Evolutionary conservation across 37 sponge, comb jelly and placozoan species (phyloP).

Genomic region (Haliclona indistincta): DNA sequence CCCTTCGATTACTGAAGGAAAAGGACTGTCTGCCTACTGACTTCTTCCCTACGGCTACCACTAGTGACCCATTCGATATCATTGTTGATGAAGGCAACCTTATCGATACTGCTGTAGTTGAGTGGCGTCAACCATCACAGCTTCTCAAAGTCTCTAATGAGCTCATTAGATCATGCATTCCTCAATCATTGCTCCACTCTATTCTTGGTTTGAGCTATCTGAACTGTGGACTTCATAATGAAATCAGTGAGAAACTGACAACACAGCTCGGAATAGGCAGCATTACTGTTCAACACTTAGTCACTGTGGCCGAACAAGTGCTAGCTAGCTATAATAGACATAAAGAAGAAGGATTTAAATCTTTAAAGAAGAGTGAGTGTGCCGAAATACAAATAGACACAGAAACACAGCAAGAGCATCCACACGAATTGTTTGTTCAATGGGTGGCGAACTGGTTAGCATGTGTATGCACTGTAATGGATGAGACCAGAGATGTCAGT

Average conservation of each 20-base stretch:
- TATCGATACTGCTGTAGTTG: neutral
- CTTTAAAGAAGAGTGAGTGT: neutral
- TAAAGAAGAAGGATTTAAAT: neutral
- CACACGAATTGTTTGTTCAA: neutral
- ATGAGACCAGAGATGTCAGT: slow-evolving; percentile 8
- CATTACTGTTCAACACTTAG: slow-evolving; percentile 46
- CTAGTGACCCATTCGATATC: neutral
- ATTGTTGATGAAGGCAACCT: neutral
- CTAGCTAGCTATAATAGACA: slow-evolving; percentile 3
- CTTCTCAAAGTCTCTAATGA: slow-evolving; percentile 14
- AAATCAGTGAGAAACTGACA: slow-evolving; percentile 16
- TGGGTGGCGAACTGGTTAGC: slow-evolving; percentile 70
- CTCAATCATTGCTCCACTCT: slow-evolving; percentile 26
- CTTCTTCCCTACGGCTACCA: neutral
- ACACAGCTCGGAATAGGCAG: slow-evolving; percentile 23
- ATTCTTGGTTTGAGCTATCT: slow-evolving; percentile 36
- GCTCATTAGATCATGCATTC: slow-evolving; percentile 30
- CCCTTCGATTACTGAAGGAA: slow-evolving; percentile 36
- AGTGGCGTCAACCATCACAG: slow-evolving; percentile 66
- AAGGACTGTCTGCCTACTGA: slow-evolving; percentile 47
- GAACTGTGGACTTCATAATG: slow-evolving; percentile 17
- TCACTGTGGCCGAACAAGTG: slow-evolving; percentile 16
- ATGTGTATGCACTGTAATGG: slow-evolving; percentile 46
- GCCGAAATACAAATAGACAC: neutral
- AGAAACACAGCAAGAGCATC: neutral